These are phyloP conservation scores for Platycheirus albimanus DNA, from an alignment of 2,888 invertebrate species.

Conservation along the genomic window DNA sequence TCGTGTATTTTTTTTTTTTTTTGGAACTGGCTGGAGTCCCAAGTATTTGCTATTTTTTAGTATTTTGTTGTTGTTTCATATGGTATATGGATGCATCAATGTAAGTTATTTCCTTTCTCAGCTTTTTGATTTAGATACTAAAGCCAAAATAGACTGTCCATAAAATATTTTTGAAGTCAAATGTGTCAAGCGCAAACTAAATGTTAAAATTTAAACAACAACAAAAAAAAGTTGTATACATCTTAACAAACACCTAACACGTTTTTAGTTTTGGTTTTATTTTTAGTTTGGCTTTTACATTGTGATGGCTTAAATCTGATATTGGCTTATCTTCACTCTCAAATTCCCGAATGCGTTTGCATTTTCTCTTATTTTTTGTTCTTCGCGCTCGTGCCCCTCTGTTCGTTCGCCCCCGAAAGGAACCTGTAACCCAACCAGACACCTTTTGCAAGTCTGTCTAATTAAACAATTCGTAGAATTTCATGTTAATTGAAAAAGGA, in stretches of 20 bases:
- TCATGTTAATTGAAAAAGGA: constrained; percentile 83
- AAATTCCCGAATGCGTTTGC: constrained; percentile 60
- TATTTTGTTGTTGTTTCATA: too few relatives aligned
- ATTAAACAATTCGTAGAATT: constrained; percentile 84
- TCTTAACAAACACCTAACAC: constrained; percentile 72
- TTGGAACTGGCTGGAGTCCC: too few relatives aligned
- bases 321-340: constrained; percentile 59
- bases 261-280: constrained; percentile 21
- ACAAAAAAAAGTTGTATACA: constrained; percentile 64
- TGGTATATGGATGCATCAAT: too few relatives aligned
- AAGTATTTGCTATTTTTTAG: too few relatives aligned
- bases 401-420: constrained; percentile 31
- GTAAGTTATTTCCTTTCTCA: too few relatives aligned
- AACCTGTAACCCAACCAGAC: constrained; percentile 73
- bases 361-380: constrained; percentile 65
- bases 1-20: too few relatives aligned
- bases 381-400: constrained; percentile 73
- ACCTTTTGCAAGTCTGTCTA: constrained; percentile 78
- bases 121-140: too few relatives aligned
- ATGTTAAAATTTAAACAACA: constrained; percentile 43
- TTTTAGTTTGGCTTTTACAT: constrained; percentile 33
- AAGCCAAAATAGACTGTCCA: too few relatives aligned
- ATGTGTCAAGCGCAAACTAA: constrained; percentile 12
- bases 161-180: constrained; percentile 20
- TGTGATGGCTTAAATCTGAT: constrained; percentile 55